These are phyloP conservation scores for Lasioglossum oenotherae DNA, from an alignment of 2,888 invertebrate genomes.

Conservation along the genomic window DNA sequence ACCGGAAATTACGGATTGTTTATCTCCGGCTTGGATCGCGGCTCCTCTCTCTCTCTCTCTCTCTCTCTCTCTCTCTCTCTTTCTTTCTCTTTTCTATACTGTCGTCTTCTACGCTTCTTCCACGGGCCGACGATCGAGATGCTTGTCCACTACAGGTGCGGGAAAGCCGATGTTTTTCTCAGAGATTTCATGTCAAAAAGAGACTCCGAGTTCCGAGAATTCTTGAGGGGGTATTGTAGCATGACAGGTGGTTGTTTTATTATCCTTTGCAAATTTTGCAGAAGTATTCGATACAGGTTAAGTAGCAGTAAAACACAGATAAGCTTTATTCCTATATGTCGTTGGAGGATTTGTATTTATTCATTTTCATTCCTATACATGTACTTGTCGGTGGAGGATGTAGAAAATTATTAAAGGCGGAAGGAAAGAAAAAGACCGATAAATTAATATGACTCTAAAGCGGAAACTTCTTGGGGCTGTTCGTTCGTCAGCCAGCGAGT, in stretches of 20 bases:
- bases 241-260: background rate
- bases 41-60: too few relatives aligned
- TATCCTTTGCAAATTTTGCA: background rate
- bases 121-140: background rate
- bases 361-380: too few relatives aligned
- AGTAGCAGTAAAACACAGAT: too few relatives aligned
- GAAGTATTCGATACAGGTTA: background rate
- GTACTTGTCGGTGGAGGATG: too few relatives aligned
- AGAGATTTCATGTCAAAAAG: background rate
- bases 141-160: conserved; percentile 7
- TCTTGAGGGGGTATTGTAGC: background rate
- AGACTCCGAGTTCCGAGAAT: too few relatives aligned
- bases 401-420: background rate
- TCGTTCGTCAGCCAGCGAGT: background rate
- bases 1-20: conserved; percentile 14
- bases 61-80: too few relatives aligned
- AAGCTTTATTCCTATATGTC: too few relatives aligned
- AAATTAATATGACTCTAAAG: background rate
- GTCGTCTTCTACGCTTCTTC: background rate
- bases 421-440: background rate
- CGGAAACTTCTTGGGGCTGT: background rate
- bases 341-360: too few relatives aligned
- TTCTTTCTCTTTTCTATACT: background rate
- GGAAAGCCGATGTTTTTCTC: background rate
- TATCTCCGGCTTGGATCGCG: background rate